Conservation (phyloP, 2,113 vertebrate genomes). For the Cephalopholis sonnerati region DNA sequence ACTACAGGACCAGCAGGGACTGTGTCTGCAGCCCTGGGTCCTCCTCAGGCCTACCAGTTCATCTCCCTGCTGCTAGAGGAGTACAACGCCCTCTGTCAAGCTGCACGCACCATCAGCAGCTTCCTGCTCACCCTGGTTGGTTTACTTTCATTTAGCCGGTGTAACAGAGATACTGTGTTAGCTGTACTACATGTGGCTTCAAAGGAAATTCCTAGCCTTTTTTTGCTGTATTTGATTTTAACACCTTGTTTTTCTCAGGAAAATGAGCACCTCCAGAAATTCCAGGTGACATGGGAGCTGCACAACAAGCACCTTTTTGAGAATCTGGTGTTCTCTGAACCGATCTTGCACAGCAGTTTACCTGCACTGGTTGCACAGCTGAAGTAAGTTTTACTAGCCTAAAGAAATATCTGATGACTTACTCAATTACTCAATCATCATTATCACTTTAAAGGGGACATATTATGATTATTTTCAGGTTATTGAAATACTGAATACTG, state of each 20-base stretch:
- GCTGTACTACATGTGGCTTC: neutral
- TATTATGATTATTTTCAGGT: too few species aligned
- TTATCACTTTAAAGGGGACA: neutral
- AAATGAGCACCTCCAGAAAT: conserved; percentile 97
- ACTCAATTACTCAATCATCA: neutral
- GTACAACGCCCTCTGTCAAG: conserved; percentile 95
- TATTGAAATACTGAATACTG: too few species aligned
- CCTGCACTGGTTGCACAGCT: conserved; percentile 93
- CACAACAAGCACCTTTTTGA: conserved; percentile 99
- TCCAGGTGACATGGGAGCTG: conserved; percentile 98
- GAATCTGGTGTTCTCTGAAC: conserved; percentile 97
- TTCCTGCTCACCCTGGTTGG: conserved; percentile 97
- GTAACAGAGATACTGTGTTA: neutral
- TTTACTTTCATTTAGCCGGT: neutral
- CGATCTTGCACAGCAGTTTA: conserved; percentile 93
- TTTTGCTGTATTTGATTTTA: neutral
- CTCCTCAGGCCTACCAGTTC: conserved; percentile 96
- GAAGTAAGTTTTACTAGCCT: conserved; percentile 83
- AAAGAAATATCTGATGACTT: neutral
- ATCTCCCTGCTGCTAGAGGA: conserved; percentile 96
- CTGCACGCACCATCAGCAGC: conserved; percentile 95
- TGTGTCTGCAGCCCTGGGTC: conserved; percentile 86
- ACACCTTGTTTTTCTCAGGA: conserved; percentile 82
- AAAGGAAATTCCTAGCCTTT: neutral
- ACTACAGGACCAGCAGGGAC: conserved; percentile 71